phyloP scores from a whole-genome alignment of 2,113 vertebrate species.

The Sprattus sprattus region DNA sequence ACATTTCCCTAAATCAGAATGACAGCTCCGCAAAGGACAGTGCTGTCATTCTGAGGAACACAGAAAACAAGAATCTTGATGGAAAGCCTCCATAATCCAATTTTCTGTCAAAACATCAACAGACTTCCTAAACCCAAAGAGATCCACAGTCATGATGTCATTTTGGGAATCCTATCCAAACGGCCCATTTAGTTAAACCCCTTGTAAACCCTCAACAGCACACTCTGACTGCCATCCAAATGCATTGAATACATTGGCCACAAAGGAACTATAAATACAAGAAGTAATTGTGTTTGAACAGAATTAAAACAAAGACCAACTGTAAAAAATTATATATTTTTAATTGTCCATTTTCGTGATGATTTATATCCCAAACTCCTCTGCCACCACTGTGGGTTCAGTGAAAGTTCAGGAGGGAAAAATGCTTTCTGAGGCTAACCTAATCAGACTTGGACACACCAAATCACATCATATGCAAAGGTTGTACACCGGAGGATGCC shows the following conservation, averaged over 20 bases:
- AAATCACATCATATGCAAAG: slow-evolving; percentile 36
- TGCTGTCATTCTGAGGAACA: slow-evolving; percentile 40
- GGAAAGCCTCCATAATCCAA: slow-evolving; percentile 54
- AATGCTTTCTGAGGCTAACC: slow-evolving; percentile 24
- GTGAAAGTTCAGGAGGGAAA: slow-evolving; percentile 34
- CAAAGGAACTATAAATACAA: background rate
- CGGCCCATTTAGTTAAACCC: background rate
- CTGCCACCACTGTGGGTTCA: slow-evolving; percentile 33
- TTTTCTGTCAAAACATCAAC: slow-evolving; percentile 48
- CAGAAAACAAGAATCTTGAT: slow-evolving; percentile 22
- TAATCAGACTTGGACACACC: slow-evolving; percentile 28
- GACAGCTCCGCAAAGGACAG: slow-evolving; percentile 63
- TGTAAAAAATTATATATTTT: background rate
- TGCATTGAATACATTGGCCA: background rate
- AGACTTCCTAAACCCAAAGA: slow-evolving; percentile 43
- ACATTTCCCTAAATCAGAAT: slow-evolving; percentile 52
- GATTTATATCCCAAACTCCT: background rate
- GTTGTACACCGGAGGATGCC: slow-evolving; percentile 14
- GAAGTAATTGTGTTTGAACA: background rate
- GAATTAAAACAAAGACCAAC: slow-evolving; percentile 27
- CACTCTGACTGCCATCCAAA: background rate
- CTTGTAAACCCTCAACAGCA: slow-evolving; percentile 30
- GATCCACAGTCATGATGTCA: slow-evolving; percentile 48
- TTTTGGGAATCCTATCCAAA: slow-evolving; percentile 42
- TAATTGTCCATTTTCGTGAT: slow-evolving; percentile 30